Base-by-base conservation (phyloP, 2,888 invertebrate genomes). In the Pterostichus niger region DNA sequence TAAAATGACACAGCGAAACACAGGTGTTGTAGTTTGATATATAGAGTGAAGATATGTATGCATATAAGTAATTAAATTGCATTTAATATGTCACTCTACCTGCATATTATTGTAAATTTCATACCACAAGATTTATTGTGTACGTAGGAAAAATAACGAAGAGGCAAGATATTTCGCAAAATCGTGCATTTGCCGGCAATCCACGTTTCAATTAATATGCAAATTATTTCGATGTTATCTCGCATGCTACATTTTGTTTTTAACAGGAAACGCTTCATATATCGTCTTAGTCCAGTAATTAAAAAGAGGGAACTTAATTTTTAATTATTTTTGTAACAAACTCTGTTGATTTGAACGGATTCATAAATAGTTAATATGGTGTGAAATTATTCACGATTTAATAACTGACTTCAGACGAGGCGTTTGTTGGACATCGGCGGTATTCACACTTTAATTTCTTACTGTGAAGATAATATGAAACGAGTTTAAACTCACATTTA, bases 321-420 rank as follows among this genome's bases (percentile, higher is more conserved):
- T 75, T 52, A 75, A 75, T 75, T 75, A 75, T 75, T 75, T 71
- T 75, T 75, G 75, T 75, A 75, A 75, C 75, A 75, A 75, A 75
- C 75, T 49, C 75, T 75, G 13, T 68, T 71, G 49, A 75, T 75
- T 44, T 71, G 40, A 71, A 11, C 68, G 68, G 68, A 40, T 46
- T 71, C 44, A 71, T 40, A 71, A 71, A 71, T 44, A 71, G 68
- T 71, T 71, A 71, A 71, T 71, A 71, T 44, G 44, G 68, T 71
- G 68, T 71, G 68, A 71, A 71, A 71, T 71, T 71, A 71, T 71
- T 13, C 68, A 71, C 40, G 44, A 9, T 17, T 71, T 71, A 71
- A 71, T 71, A 44, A 71, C 68, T 71, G 59, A 35, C 64, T 35
- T 61, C 64, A 64, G 40, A 64, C 35, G 40, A 61, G 6, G 40